phyloP scores from a whole-genome alignment of 2,113 vertebrate genomes.

The Anthoscopus minutus region DNA sequence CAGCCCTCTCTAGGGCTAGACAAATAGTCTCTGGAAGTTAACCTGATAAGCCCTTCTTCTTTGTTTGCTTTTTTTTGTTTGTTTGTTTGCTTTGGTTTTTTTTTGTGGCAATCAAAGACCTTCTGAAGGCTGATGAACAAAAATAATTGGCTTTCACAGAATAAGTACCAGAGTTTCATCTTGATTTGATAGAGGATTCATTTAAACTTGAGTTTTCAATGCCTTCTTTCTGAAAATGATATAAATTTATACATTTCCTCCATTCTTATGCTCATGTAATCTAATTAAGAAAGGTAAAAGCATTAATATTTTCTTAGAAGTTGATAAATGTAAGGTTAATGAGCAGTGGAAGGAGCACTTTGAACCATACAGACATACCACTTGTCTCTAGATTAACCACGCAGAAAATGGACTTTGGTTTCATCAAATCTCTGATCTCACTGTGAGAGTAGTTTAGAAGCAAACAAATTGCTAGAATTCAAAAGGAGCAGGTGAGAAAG shows the following conservation, averaged over 20 bases:
- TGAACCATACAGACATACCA: background rate
- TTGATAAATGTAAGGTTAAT: conserved; percentile 12
- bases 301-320: background rate
- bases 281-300: background rate
- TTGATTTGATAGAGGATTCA: background rate
- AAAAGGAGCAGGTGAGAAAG: background rate
- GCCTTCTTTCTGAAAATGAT: background rate
- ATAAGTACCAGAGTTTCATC: background rate
- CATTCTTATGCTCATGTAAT: background rate
- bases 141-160: background rate
- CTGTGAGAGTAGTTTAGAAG: background rate
- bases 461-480: background rate
- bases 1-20: background rate
- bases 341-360: background rate
- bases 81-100: background rate
- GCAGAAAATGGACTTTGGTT: background rate
- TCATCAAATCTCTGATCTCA: background rate
- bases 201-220: background rate
- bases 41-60: background rate
- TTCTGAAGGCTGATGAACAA: background rate
- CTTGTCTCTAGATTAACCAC: background rate
- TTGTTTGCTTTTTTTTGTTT: background rate
- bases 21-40: background rate
- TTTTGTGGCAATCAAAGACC: background rate
- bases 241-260: background rate